Evolutionary conservation across 2,113 vertebrate species (phyloP), one percentile per base, ranked within the genome.

Genomic region (Ameiurus melas): DNA sequence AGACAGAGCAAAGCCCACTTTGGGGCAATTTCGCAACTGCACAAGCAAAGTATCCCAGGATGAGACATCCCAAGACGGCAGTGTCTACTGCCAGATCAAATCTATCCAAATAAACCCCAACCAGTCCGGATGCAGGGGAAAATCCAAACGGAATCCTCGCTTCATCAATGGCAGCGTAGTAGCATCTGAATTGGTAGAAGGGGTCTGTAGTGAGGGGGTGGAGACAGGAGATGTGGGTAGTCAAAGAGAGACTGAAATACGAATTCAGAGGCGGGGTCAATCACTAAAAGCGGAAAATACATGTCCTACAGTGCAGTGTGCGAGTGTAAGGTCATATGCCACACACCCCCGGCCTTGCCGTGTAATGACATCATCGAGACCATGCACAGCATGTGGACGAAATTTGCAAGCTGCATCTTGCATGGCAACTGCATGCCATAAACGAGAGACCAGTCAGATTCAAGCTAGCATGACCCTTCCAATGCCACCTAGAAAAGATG

Each of bases 121-220:
- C 82, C 95, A 95, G 68, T 70, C 86, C 3, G 89, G 47, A 25
- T 77, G 68, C 57, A 79, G 60, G 39, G 68, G 87, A 3, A 93
- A 86, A 78, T 90, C 91, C 14, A 95, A 94, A 90, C 91, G 93
- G 90, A 91, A 90, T 89, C 89, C 93, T 81, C 94, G 93, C 17
- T 96, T 95, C 64, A 92, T 92, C 66, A 96, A 96, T 81, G 95
- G 95, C 64, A 96, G 95, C 30, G 92, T 96, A n/a, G 95, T 96
- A n/a, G 93, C 94, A 7, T 94, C 95, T 0, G 95, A 96, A n/a
- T 91, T 90, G 87, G 91, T 96, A 80, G 95, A 95, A 27, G 95
- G 95, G 22, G 95, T 96, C 57, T 95, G 94, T 87, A 92, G 90
- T 9, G 95, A 96, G 79, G 88, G 91, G 47, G 85, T 90, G 13